Conservation (phyloP, 2,888 invertebrate genomes). For the Chymomyza fuscimana region DNA sequence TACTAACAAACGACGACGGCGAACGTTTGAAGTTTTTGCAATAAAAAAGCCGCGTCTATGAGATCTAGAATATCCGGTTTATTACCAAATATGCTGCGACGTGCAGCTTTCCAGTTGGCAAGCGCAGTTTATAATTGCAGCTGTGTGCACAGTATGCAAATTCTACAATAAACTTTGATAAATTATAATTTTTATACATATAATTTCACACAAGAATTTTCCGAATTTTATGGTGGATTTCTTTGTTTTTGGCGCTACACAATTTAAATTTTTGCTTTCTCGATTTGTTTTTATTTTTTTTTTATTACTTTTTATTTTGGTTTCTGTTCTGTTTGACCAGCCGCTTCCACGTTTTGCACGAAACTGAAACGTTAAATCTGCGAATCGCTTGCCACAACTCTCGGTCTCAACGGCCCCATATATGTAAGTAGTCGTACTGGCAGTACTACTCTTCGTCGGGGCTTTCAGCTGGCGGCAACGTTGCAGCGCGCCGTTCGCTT, state of each 20-base stretch:
- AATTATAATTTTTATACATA: background rate
- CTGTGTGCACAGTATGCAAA: slow-evolving; percentile 38
- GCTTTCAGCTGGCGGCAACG: too few relatives aligned
- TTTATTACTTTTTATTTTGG: slow-evolving; percentile 19
- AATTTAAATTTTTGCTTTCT: slow-evolving; percentile 23
- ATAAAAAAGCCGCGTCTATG: slow-evolving; percentile 2
- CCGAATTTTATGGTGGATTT: background rate
- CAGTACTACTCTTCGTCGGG: background rate
- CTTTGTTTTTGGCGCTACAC: slow-evolving; percentile 9
- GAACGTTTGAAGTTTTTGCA: slow-evolving; percentile 1
- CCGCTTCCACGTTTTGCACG: slow-evolving; percentile 70
- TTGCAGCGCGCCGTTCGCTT: background rate
- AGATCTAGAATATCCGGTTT: slow-evolving; percentile 74
- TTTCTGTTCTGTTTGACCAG: slow-evolving; percentile 55
- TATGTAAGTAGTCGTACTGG: slow-evolving; percentile 1
- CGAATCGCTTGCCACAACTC: slow-evolving; percentile 52
- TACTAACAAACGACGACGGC: background rate
- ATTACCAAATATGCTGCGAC: slow-evolving; percentile 44
- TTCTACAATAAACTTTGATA: slow-evolving; percentile 8
- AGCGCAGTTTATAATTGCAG: slow-evolving; percentile 19
- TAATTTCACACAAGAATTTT: background rate
- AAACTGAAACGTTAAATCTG: slow-evolving; percentile 74
- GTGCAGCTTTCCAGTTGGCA: slow-evolving; percentile 23
- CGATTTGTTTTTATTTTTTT: slow-evolving; percentile 15
- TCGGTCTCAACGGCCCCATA: slow-evolving; percentile 12